Percentiles rank a stretch among this genome's conserved stretches.
Evolutionary conservation across 1,140 invertebrate genomes (phyloP).

Genomic region (Coenobita brevimanus): DNA sequence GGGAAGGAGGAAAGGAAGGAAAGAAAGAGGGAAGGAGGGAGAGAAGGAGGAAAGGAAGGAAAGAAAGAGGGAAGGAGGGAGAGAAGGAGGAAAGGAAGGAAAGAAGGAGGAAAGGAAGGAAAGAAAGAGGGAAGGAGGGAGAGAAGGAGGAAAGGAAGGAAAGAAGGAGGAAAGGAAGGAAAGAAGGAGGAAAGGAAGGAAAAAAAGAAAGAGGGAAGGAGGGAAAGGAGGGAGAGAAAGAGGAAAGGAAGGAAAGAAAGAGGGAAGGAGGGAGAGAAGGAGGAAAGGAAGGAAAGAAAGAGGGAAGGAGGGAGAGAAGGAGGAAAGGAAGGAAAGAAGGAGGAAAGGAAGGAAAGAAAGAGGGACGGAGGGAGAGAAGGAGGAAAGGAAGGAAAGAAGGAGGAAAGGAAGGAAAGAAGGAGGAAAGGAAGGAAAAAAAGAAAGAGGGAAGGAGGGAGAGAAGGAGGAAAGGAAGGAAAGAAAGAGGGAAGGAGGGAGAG

Average conservation of each 20-base stretch:
- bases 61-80: background rate
- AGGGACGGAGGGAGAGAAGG: no score
- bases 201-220: no score
- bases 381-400: no score
- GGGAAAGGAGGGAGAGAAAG: background rate
- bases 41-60: background rate
- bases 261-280: background rate
- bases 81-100: background rate
- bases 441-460: background rate
- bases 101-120: background rate
- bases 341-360: background rate
- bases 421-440: background rate
- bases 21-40: background rate
- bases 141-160: no score
- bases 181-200: no score
- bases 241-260: background rate
- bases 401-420: background rate
- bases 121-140: no score
- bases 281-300: background rate
- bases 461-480: background rate
- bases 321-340: background rate
- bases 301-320: no score
- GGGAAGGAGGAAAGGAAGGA: background rate
- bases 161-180: no score
- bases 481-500: background rate